phyloP scores from a whole-genome alignment of 2,113 vertebrate genomes.

The Orycteropus afer region DNA sequence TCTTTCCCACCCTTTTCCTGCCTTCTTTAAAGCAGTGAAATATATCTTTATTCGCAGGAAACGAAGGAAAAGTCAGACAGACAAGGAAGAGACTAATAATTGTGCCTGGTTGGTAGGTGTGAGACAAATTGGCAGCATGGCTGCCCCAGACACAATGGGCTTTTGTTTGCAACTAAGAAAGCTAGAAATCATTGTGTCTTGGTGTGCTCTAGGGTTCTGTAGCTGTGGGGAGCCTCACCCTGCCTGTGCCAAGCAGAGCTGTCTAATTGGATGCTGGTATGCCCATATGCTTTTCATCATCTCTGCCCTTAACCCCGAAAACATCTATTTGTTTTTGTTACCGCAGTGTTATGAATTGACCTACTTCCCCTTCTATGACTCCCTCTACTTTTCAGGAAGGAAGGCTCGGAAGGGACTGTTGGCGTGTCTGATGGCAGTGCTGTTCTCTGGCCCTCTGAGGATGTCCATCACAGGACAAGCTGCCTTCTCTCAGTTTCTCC shows the following conservation, averaged over 20 bases:
- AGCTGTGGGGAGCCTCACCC: background rate
- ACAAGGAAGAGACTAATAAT: constrained; percentile 11
- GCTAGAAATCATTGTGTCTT: background rate
- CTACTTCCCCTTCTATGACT: constrained; percentile 1
- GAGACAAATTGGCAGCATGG: constrained; percentile 49
- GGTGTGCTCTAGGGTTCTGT: background rate
- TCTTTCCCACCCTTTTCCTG: background rate
- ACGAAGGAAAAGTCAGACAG: constrained; percentile 20
- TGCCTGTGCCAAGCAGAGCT: background rate
- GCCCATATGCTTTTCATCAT: background rate
- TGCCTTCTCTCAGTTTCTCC: background rate
- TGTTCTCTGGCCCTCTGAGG: background rate
- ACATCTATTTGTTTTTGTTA: constrained; percentile 46
- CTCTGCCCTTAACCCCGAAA: background rate
- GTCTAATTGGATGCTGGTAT: background rate
- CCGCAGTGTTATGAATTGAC: background rate
- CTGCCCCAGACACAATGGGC: background rate
- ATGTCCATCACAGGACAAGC: background rate
- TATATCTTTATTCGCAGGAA: background rate
- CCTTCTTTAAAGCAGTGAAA: background rate
- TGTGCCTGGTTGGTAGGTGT: constrained; percentile 53
- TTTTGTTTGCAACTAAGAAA: constrained; percentile 40
- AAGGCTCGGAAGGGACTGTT: constrained; percentile 10
- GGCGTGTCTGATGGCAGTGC: background rate
- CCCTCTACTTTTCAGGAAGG: constrained; percentile 6